Base-by-base conservation (phyloP, 1,140 invertebrate species). In the Muscidifurax raptorellus region DNA sequence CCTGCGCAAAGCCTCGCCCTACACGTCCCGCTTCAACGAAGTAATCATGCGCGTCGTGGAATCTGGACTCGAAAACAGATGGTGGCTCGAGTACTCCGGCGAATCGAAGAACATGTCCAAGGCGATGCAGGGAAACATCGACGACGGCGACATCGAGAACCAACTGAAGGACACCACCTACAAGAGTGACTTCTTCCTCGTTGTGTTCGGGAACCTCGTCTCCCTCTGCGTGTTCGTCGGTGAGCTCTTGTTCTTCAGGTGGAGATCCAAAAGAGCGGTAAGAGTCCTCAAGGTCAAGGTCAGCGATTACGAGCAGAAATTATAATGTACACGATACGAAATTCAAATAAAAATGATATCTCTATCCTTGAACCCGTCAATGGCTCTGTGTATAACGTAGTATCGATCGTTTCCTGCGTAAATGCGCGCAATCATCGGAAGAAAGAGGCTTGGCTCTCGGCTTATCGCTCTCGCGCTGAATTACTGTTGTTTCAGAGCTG, bases 1-100 rank as follows among this genome's bases (percentile, higher is more conserved):
- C 13, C 18, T 83, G 36, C 32, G 36, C 6, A 77, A 78, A n/a
- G 36, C 74, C 2, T 83, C 82, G 40, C 82, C 82, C 4, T 83
- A 52, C 25, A 83, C 82, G 10, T 15, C 28, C 1, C 32, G 36
- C 27, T 83, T 83, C 72, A 78, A 47, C 25, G 22, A 44, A 0
- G 12, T 78, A 7, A 83, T 83, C 1, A 6, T 25, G 9, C 30
- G 36, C 6, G 40, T 77, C 3, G 4, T 67, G 0, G 59, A 83
- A 18, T 27, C 75, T 5, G 75, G 75, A 1, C 10, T 79, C 2
- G 10, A 32, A 9, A 67, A 13, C 18, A 18, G 22, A 9, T 79
- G 77, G 77, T n/a, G 22, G n/a, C 25, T 52, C 40, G 44, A 74
- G 7, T 74, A 74, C 32, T 36, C 27, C 25, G 66, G 66, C 27